Percentiles rank a stretch among this genome's conserved stretches.
phyloP scores from a whole-genome alignment of 2,797 vertebrate species.

The Myoxocephalus aenaeus region DNA sequence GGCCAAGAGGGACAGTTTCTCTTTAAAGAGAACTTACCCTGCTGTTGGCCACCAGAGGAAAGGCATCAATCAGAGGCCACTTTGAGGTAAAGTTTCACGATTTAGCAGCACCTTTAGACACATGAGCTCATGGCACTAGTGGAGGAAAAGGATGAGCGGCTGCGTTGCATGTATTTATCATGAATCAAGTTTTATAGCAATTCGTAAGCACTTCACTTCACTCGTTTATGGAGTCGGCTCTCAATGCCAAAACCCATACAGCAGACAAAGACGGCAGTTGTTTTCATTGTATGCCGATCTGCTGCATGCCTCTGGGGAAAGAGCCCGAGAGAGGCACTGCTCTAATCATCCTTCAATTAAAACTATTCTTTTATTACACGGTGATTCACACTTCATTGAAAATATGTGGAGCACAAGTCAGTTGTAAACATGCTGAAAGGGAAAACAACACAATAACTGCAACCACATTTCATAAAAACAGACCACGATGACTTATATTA shows the following conservation, averaged over 20 bases:
- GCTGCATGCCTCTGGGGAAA: conserved; percentile 9
- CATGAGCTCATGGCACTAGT: conserved; percentile 44
- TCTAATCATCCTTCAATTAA: conserved; percentile 42
- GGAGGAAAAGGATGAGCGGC: conserved; percentile 19
- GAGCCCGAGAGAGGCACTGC: conserved; percentile 26
- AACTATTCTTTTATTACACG: conserved; percentile 34
- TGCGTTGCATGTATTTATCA: conserved; percentile 34
- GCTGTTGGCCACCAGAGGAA: conserved; percentile 52
- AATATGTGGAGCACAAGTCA: conserved; percentile 28
- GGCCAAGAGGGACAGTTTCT: conserved; percentile 48
- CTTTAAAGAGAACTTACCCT: conserved; percentile 57
- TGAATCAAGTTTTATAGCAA: conserved; percentile 61
- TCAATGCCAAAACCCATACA: conserved; percentile 25
- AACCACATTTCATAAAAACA: neutral
- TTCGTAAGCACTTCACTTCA: conserved; percentile 11
- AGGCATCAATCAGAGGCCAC: conserved; percentile 65
- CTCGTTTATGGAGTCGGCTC: conserved; percentile 33
- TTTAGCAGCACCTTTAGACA: conserved; percentile 42
- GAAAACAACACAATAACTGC: conserved; percentile 16
- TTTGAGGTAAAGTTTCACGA: conserved; percentile 61
- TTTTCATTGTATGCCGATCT: conserved; percentile 26
- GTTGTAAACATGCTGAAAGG: conserved; percentile 15
- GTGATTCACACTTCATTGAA: conserved; percentile 32
- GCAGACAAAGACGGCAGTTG: conserved; percentile 48
- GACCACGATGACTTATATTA: neutral